A percentile compares a stretch with the other conserved stretches of the same genome.
Evolutionary conservation across 2,797 vertebrate species (phyloP).

Genomic region (Enteromius treurensis): DNA sequence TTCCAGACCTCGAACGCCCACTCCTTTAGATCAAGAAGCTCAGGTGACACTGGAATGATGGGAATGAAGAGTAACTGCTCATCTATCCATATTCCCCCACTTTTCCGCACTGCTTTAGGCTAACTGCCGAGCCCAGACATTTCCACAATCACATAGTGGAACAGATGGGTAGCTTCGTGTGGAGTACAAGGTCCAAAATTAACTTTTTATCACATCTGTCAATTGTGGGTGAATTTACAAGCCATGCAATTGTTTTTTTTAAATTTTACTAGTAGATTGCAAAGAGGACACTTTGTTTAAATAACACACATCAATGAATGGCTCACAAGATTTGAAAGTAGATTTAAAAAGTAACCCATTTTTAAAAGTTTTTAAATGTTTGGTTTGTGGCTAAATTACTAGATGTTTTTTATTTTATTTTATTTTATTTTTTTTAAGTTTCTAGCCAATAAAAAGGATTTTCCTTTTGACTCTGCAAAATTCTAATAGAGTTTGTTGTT

Average conservation of each 20-base stretch:
- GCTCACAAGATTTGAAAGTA: not conserved
- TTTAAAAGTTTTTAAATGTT: not conserved
- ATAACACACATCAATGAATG: too few species aligned
- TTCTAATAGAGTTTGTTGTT: not conserved
- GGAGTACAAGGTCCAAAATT: not conserved
- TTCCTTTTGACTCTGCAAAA: not conserved
- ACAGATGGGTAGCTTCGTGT: slow-evolving; percentile 23
- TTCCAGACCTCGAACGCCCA: slow-evolving; percentile 73
- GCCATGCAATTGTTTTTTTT: not conserved
- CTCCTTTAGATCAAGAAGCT: slow-evolving; percentile 71
- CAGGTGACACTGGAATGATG: slow-evolving; percentile 62
- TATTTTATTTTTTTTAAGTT: not conserved
- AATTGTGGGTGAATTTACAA: not conserved
- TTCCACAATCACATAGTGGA: not conserved
- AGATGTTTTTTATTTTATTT: not conserved
- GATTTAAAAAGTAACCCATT: not conserved
- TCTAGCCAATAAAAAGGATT: not conserved
- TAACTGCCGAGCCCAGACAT: not conserved
- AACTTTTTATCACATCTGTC: slow-evolving; percentile 18
- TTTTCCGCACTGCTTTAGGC: not conserved
- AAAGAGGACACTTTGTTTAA: not conserved
- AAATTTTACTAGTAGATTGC: not conserved
- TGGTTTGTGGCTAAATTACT: not conserved
- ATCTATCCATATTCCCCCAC: not conserved
- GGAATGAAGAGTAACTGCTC: slow-evolving; percentile 14